Evolutionary conservation across 2,113 vertebrate genomes (phyloP).

Genomic region (Myotis yumanensis): DNA sequence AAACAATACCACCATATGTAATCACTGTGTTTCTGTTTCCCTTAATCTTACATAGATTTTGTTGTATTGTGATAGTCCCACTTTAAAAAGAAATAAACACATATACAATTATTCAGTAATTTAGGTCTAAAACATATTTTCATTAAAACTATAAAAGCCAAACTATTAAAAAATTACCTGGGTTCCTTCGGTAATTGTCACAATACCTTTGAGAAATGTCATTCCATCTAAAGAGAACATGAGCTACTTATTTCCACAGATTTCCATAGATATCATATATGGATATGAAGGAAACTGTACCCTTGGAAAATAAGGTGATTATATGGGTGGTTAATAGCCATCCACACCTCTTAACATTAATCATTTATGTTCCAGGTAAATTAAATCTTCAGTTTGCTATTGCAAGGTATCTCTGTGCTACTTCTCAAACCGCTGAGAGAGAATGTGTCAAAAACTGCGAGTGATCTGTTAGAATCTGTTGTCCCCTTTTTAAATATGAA

Average conservation of each 20-base stretch:
- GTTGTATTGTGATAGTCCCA: background rate
- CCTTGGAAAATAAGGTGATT: background rate
- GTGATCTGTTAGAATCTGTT: background rate
- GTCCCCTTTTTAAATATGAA: background rate
- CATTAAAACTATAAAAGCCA: slow-evolving; percentile 22
- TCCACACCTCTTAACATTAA: background rate
- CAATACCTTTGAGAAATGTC: background rate
- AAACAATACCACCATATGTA: background rate
- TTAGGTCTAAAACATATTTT: background rate
- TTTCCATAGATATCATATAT: background rate
- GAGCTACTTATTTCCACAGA: background rate
- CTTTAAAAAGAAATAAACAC: background rate
- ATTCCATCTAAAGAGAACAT: background rate
- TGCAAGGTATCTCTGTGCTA: background rate
- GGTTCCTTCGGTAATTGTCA: background rate
- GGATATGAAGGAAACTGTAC: background rate
- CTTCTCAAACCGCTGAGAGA: background rate
- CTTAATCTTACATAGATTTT: background rate
- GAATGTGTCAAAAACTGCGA: background rate
- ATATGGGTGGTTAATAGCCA: background rate
- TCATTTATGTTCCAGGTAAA: background rate
- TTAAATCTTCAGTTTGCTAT: background rate
- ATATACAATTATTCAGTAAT: background rate
- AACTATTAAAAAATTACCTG: slow-evolving; percentile 7
- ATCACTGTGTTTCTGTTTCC: background rate